phyloP scores from a whole-genome alignment of 23 tunicate species.

The Clavelina lepadiformis region DNA sequence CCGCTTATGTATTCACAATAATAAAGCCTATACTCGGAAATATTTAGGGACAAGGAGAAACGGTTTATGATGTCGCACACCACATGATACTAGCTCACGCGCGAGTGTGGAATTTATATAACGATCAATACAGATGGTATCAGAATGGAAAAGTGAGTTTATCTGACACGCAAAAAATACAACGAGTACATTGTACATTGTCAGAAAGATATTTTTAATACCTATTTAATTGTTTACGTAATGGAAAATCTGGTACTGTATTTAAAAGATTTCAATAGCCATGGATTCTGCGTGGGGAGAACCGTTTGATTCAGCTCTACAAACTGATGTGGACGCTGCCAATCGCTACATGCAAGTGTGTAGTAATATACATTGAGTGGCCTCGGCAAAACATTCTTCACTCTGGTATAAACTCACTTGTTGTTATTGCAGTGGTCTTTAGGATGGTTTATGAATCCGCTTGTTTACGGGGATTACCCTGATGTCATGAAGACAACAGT shows the following conservation, averaged over 20 bases:
- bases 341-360: constrained; percentile 71
- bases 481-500: constrained; percentile 60
- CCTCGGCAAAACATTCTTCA: too few species aligned
- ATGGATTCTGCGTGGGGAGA: constrained; percentile 83
- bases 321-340: constrained; percentile 83
- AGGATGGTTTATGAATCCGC: constrained; percentile 91
- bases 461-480: constrained; percentile 88
- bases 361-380: too few species aligned
- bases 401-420: too few species aligned
- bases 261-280: constrained; percentile 66
- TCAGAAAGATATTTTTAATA: neutral
- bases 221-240: neutral
- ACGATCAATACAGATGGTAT: constrained; percentile 38
- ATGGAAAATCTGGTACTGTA: neutral
- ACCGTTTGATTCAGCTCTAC: constrained; percentile 55
- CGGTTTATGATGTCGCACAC: constrained; percentile 78
- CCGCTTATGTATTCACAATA: too few species aligned
- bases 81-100: constrained; percentile 97
- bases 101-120: constrained; percentile 63
- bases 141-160: constrained; percentile 72
- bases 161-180: neutral
- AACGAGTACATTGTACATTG: constrained; percentile 2
- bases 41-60: constrained; percentile 49
- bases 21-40: neutral
- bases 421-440: constrained; percentile 73